Conservation (phyloP, 2,797 vertebrate species). For the Carapus acus region DNA sequence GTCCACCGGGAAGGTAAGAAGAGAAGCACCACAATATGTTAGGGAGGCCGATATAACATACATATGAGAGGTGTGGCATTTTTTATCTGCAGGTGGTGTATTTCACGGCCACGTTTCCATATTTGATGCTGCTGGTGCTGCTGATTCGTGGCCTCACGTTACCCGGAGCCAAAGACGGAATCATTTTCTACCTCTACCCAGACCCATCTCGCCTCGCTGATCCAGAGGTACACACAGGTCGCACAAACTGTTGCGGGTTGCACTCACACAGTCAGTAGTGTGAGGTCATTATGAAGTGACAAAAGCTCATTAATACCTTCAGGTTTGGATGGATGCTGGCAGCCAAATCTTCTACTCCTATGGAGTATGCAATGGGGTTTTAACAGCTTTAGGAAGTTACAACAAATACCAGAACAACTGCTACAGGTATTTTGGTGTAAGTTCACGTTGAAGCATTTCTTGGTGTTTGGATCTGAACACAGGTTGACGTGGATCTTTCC, state of each 20-base stretch:
- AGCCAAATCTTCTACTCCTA: constrained; percentile 78
- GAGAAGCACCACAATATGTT: background rate
- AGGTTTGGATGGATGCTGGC: constrained; percentile 83
- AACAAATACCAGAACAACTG: constrained; percentile 78
- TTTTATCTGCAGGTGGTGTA: constrained; percentile 78
- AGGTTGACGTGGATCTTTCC: background rate
- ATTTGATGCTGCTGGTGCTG: constrained; percentile 87
- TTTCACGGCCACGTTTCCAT: constrained; percentile 94
- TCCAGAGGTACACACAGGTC: constrained; percentile 70
- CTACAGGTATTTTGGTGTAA: constrained; percentile 61
- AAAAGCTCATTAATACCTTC: background rate
- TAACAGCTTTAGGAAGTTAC: constrained; percentile 76
- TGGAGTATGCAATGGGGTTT: constrained; percentile 72
- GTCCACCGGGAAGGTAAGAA: constrained; percentile 87
- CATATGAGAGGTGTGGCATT: background rate
- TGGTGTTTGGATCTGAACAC: background rate
- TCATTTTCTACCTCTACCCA: constrained; percentile 93
- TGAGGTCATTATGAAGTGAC: constrained; percentile 5
- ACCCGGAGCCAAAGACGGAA: constrained; percentile 85
- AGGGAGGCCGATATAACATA: background rate
- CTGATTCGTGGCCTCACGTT: constrained; percentile 88
- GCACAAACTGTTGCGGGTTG: background rate
- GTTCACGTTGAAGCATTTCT: background rate
- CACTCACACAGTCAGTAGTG: background rate
- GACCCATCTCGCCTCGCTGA: constrained; percentile 85